These are phyloP conservation scores for Eristalis pertinax DNA, from an alignment of 2,888 invertebrate species.

Conservation along the genomic window DNA sequence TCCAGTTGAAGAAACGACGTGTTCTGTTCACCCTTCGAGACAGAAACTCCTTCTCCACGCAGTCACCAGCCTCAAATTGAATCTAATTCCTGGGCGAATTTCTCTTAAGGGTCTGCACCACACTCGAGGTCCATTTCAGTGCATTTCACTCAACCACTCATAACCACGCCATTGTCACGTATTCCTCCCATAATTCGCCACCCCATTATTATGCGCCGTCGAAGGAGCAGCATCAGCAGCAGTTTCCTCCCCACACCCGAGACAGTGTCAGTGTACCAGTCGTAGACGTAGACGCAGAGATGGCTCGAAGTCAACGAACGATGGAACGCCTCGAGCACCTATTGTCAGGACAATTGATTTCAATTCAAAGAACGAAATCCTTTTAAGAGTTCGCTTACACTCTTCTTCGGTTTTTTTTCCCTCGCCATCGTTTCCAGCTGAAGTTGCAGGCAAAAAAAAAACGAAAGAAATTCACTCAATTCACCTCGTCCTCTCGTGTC, in stretches of 20 bases:
- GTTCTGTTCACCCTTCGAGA: no score
- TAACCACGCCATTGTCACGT: conserved; percentile 9
- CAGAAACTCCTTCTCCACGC: no score
- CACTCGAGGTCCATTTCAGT: not conserved
- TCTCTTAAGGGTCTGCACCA: not conserved
- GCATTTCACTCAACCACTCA: conserved; percentile 1
- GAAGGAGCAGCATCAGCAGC: not conserved
- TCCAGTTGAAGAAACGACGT: no score
- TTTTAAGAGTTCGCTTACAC: conserved; percentile 42
- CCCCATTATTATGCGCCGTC: not conserved
- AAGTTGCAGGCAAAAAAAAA: conserved; percentile 12
- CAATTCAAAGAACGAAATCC: conserved; percentile 2
- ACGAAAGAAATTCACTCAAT: not conserved
- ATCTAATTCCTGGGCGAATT: not conserved
- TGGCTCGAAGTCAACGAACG: conserved; percentile 15
- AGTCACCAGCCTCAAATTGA: not conserved
- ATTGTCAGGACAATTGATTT: conserved; percentile 57
- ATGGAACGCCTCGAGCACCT: conserved; percentile 22
- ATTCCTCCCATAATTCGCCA: not conserved
- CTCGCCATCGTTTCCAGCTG: conserved; percentile 10
- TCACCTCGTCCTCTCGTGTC: not conserved
- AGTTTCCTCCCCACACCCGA: not conserved
- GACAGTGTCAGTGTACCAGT: not conserved
- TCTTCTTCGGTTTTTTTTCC: not conserved
- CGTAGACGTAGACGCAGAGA: not conserved